phyloP scores from a whole-genome alignment of 1,140 invertebrate genomes.

The Mercenaria mercenaria region DNA sequence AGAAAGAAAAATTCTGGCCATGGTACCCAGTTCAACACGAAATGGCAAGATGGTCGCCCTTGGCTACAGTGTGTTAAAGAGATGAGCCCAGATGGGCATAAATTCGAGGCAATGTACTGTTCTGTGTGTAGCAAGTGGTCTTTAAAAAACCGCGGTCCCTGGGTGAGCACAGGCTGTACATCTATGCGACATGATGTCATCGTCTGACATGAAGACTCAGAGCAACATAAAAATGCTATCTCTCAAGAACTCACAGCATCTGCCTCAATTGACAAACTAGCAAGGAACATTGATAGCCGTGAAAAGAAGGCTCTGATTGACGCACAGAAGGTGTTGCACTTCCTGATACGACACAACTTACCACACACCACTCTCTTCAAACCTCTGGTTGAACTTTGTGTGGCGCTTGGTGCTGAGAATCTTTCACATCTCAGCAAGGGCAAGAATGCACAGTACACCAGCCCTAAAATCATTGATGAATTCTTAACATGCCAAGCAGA shows the following conservation, averaged over 20 bases:
- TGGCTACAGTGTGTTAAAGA: too few species aligned
- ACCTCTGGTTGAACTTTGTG: too few species aligned
- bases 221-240: not conserved
- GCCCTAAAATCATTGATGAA: not conserved
- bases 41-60: too few species aligned
- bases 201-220: not conserved
- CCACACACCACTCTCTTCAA: too few species aligned
- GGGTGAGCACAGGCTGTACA: not conserved
- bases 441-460: not conserved
- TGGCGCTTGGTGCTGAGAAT: not conserved
- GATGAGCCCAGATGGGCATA: too few species aligned
- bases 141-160: not conserved
- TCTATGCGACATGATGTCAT: not conserved
- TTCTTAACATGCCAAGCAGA: not conserved
- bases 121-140: too few species aligned
- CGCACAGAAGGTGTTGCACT: not conserved
- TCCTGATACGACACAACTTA: not conserved
- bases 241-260: not conserved
- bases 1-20: too few species aligned
- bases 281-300: not conserved
- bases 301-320: not conserved
- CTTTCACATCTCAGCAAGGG: too few species aligned
- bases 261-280: too few species aligned
- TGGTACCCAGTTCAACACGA: too few species aligned
- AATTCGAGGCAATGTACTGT: too few species aligned